Percentiles rank a stretch among this genome's conserved stretches.
Evolutionary conservation across 2,113 vertebrate species (phyloP).

Genomic region (Neogobius melanostomus): DNA sequence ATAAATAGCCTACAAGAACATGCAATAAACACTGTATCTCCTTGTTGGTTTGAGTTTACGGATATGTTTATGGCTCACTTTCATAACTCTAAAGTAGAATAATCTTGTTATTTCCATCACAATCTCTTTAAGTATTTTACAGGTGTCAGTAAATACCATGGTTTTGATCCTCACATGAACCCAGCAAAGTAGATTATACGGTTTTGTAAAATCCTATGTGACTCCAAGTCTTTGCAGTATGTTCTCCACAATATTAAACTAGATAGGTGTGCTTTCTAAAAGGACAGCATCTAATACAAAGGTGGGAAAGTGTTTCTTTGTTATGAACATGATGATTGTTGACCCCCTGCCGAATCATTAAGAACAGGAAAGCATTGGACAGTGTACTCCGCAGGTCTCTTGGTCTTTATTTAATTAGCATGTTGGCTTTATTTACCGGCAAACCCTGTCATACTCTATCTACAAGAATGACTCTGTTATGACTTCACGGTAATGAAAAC

Average conservation of each 20-base stretch:
- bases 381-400: too few species aligned
- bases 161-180: slow-evolving; percentile 13
- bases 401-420: too few species aligned
- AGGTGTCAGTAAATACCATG: slow-evolving; percentile 28
- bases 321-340: too few species aligned
- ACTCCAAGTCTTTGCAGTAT: not conserved
- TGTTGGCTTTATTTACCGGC: too few species aligned
- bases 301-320: too few species aligned
- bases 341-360: too few species aligned
- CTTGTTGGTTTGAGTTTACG: not conserved
- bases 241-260: not conserved
- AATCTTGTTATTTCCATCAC: slow-evolving; percentile 19
- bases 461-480: too few species aligned
- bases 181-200: slow-evolving; percentile 25
- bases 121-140: slow-evolving; percentile 46
- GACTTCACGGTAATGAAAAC: too few species aligned
- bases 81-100: not conserved
- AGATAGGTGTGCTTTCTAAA: not conserved
- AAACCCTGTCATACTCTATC: too few species aligned
- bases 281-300: not conserved
- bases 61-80: not conserved
- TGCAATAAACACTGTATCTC: not conserved
- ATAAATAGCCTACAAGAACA: too few species aligned
- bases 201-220: not conserved
- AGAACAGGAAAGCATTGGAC: too few species aligned